Conservation (phyloP, 2,113 vertebrate genomes). For the Emydocephalus ijimae region DNA sequence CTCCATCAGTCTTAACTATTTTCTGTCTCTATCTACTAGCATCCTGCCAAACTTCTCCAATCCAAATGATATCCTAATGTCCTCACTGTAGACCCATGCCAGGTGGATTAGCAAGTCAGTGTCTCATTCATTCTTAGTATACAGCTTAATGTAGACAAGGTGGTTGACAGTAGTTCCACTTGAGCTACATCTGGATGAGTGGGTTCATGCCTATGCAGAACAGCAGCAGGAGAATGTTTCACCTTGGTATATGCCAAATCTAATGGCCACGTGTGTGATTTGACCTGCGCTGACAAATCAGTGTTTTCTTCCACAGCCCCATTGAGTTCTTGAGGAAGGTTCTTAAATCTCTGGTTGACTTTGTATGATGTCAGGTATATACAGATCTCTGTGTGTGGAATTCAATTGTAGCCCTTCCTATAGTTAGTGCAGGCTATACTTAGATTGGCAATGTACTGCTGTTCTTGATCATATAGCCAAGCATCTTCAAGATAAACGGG, state of each 20-base stretch:
- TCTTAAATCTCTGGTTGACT: neutral
- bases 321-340: neutral
- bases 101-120: too few species aligned
- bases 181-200: neutral
- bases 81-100: too few species aligned
- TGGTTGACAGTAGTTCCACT: too few species aligned
- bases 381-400: neutral
- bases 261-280: neutral
- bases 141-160: too few species aligned
- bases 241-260: neutral
- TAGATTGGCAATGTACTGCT: neutral
- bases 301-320: neutral
- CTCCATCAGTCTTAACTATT: too few species aligned
- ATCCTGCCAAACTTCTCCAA: too few species aligned
- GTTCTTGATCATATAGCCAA: neutral
- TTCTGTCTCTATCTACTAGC: too few species aligned
- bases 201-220: neutral
- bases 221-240: neutral
- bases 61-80: too few species aligned
- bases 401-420: neutral
- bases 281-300: neutral
- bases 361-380: neutral
- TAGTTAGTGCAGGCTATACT: neutral
- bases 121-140: too few species aligned
- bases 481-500: neutral